Percentiles rank a stretch among this genome's conserved stretches.
phyloP scores from a whole-genome alignment of 2,113 vertebrate species.

The Perccottus glenii region DNA sequence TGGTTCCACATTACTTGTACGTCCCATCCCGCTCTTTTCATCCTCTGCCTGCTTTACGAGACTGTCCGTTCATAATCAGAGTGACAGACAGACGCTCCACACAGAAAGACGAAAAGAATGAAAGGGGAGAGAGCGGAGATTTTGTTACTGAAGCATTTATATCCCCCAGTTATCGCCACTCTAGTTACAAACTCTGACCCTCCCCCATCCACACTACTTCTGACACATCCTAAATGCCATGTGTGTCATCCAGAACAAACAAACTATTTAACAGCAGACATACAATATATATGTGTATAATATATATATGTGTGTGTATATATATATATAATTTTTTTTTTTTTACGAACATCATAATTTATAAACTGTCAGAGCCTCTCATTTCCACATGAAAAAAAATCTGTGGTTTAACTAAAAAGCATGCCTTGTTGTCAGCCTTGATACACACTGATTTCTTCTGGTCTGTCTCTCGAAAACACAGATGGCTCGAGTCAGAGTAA shows the following conservation, averaged over 20 bases:
- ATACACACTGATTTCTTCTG: conserved; percentile 46
- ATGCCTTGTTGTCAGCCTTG: conserved; percentile 31
- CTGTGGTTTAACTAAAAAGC: conserved; percentile 23
- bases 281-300: too few species aligned
- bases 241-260: neutral
- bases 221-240: conserved; percentile 15
- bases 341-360: neutral
- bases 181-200: conserved; percentile 31
- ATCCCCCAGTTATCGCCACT: conserved; percentile 40
- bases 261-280: neutral
- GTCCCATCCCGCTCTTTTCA: conserved; percentile 65
- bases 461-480: conserved; percentile 54
- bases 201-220: conserved; percentile 26
- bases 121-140: conserved; percentile 60
- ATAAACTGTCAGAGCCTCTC: neutral
- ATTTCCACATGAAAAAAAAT: conserved; percentile 6
- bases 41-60: conserved; percentile 59
- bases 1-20: conserved; percentile 65
- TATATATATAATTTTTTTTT: too few species aligned
- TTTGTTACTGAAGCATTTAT: conserved; percentile 60
- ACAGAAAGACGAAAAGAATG: conserved; percentile 71
- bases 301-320: too few species aligned
- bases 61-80: conserved; percentile 72
- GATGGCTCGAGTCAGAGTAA: conserved; percentile 72
- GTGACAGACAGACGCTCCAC: conserved; percentile 76